These are phyloP conservation scores for Eustalomyia histrio DNA, from an alignment of 2,888 invertebrate genomes.

Conservation along the genomic window DNA sequence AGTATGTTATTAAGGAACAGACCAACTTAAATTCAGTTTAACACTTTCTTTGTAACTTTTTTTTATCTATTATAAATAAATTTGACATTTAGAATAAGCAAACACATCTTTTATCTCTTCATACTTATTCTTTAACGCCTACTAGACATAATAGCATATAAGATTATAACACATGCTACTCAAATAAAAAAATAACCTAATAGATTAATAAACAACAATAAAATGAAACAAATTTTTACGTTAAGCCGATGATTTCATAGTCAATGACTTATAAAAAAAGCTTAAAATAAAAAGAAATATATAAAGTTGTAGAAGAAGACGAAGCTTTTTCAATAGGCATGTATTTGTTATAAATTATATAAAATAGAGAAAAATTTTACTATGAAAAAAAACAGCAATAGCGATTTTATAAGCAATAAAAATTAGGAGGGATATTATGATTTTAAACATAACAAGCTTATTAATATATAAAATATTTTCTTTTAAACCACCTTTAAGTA, in stretches of 20 bases:
- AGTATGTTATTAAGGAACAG: no score
- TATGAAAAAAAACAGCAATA: no score
- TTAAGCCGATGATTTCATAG: not conserved
- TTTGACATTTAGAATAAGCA: not conserved
- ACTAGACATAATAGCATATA: not conserved
- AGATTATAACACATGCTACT: not conserved
- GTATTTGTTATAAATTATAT: not conserved
- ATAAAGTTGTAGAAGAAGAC: not conserved
- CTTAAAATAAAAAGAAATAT: not conserved
- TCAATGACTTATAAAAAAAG: not conserved
- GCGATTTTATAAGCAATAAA: not conserved
- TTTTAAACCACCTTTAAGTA: not conserved
- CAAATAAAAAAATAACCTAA: not conserved
- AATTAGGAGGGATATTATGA: not conserved
- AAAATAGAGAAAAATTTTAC: not conserved
- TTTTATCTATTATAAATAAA: not conserved
- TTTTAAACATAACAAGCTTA: no score
- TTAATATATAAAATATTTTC: not conserved
- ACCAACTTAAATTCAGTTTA: not conserved
- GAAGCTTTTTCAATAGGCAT: not conserved
- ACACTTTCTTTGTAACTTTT: not conserved
- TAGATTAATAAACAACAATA: not conserved
- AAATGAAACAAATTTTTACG: not conserved
- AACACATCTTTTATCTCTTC: not conserved
- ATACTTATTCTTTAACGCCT: not conserved